A percentile compares a stretch with the other conserved stretches of the same genome.
These are phyloP conservation scores for Syndactyla subalaris DNA, from an alignment of 2,797 vertebrate genomes.

Conservation along the genomic window DNA sequence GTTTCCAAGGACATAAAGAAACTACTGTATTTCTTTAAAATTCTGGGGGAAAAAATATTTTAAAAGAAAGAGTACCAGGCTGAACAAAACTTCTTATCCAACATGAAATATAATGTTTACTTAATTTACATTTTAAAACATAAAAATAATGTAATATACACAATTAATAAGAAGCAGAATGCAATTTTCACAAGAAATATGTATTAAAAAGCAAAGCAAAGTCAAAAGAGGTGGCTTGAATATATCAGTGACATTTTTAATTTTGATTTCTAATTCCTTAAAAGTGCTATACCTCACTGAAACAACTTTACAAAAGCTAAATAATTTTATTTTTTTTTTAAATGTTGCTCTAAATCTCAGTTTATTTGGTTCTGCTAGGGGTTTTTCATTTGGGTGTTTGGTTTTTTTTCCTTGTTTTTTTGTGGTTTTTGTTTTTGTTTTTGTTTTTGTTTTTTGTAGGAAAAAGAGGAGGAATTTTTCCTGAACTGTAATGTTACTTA, in stretches of 20 bases:
- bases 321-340: neutral
- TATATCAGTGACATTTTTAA: neutral
- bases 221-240: neutral
- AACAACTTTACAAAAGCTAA: neutral
- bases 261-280: neutral
- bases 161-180: neutral
- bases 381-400: neutral
- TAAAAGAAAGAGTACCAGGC: neutral
- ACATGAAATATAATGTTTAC: neutral
- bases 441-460: neutral
- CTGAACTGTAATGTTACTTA: neutral
- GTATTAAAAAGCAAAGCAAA: neutral
- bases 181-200: neutral
- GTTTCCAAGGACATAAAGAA: neutral
- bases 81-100: neutral
- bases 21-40: neutral
- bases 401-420: neutral
- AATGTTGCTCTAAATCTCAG: neutral
- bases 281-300: neutral
- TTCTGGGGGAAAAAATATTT: neutral
- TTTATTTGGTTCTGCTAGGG: neutral
- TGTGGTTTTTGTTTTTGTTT: neutral
- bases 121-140: neutral
- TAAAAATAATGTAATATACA: neutral
- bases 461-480: neutral